Base-by-base conservation (phyloP, 2,888 invertebrate genomes). In the Drosophila kambysellisi region DNA sequence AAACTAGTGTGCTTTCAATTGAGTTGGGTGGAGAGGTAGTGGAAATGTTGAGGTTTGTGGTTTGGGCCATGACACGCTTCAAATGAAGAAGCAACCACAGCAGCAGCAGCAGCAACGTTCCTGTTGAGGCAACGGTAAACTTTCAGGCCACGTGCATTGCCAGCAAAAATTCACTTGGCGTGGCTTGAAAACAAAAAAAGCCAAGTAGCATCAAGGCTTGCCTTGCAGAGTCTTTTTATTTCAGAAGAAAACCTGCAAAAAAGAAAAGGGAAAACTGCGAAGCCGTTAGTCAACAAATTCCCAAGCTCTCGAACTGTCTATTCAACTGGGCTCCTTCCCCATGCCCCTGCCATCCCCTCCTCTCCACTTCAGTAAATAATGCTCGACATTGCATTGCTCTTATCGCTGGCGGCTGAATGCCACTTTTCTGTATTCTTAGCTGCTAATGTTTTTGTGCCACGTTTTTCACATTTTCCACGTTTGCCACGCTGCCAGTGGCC, bases 91-190 rank as follows among this genome's bases (percentile, higher is more conserved):
- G 62, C 61, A 41, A 54, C 32, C n/a, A 56, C 33, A 43, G 57
- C 41, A 50, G 58, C 51, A 50, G 20, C 17, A 39, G 39, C 11
- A 25, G 30, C n/a, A 39, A 15, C 65, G 77, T 62, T 70, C 57
- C 54, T 67, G 51, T 66, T 56, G 43, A 75, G 62, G 56, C 74
- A 78, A 52, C 52, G 39, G 53, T 63, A 70, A 76, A 84, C 81
- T 71, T 84, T 82, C 56, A 46, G 73, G 77, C 81, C 84, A 81
- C 79, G 84, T 87, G 83, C 82, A 79, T 57, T 65, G 72, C 59
- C 73, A 78, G 71, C 72, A 70, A 79, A 85, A 88, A 83, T 83
- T 73, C 81, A 86, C 82, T 88, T 76, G 52, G 41, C 74, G 66
- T 66, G 64, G 17, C 29, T 39, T 51, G 43, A 30, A 71, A 57